Evolutionary conservation across 2,113 vertebrate species (phyloP), one percentile per base, ranked within the genome.

Genomic region (Phaethon lepturus): DNA sequence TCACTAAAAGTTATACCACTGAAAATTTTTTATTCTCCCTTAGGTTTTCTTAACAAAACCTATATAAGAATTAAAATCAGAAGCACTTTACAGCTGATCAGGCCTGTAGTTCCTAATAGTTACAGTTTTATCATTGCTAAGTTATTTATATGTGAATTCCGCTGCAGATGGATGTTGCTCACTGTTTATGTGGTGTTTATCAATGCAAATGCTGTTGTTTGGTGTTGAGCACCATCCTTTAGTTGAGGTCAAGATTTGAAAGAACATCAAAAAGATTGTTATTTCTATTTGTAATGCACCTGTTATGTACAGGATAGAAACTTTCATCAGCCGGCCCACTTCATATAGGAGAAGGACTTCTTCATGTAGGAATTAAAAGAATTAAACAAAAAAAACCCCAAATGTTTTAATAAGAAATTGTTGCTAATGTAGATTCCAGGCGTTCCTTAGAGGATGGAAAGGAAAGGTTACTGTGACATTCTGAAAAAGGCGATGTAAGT

Each of bases 211-310:
- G 47, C 42, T 74, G 40, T 8, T 82, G 45, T 31, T 86, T 50
- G 17, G 38, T 50, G 26, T 81, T 90, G 35, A 76, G 28, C 29
- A 69, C 25, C 14, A 53, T 35, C 56, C 44, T 71, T 55, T 73
- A 35, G 13, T 4, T 64, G 31, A 73, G 72, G 68, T 68, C 45
- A 60, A 14, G 33, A n/a, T 68, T 60, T 72, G 47, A 76, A 63
- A 9, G 44, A 45, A 29, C 12, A 11, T 20, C 0, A 0, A 31
- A 63, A 71, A 80, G 2, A 6, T 29, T 72, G 42, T 24, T 74
- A 13, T 26, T 86, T 67, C 53, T 56, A 2, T 86, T 68, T 91
- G 40, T 47, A 63, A 14, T 16, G 8, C 9, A 42, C 6, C 17
- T 67, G 28, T 31, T 31, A 4, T 56, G 28, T 35, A 42, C 23